Percentiles rank a stretch among this genome's conserved stretches.
Conservation (phyloP, 2,888 invertebrate genomes). For the Nemoura dubitans region DNA sequence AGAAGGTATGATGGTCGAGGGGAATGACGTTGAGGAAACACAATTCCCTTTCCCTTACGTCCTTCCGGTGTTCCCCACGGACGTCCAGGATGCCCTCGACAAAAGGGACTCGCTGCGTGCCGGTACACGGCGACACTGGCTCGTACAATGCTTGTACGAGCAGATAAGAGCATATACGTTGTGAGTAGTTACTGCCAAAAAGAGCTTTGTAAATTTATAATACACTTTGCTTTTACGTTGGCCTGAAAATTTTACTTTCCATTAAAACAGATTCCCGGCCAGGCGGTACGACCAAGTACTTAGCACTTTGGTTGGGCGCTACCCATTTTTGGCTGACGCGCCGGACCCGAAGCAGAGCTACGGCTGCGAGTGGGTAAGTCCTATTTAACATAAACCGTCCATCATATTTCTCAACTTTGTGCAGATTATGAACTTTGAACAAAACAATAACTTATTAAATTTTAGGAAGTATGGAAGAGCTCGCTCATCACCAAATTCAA, state of each 20-base stretch:
- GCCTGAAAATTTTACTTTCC: constrained; percentile 3
- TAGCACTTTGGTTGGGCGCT: not conserved
- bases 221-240: not conserved
- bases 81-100: constrained; percentile 12
- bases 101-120: not conserved
- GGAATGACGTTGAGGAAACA: not conserved
- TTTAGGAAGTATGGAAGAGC: constrained; percentile 1
- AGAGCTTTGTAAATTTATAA: not conserved
- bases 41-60: not conserved
- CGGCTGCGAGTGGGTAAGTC: not conserved
- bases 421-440: constrained; percentile 7
- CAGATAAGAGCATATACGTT: not conserved
- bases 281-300: constrained; percentile 7
- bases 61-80: constrained; percentile 12
- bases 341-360: not conserved
- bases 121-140: constrained; percentile 4
- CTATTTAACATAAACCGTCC: not conserved
- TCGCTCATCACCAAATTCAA: not conserved
- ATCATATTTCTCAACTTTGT: not conserved
- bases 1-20: not conserved
- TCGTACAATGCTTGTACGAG: constrained; percentile 7
- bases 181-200: constrained; percentile 12
- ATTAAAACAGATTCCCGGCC: not conserved
- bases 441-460: not conserved
- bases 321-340: not conserved